Evolutionary conservation across 2,113 vertebrate genomes (phyloP), one percentile per base, ranked within the genome.

Genomic region (Pampusana beccarii): DNA sequence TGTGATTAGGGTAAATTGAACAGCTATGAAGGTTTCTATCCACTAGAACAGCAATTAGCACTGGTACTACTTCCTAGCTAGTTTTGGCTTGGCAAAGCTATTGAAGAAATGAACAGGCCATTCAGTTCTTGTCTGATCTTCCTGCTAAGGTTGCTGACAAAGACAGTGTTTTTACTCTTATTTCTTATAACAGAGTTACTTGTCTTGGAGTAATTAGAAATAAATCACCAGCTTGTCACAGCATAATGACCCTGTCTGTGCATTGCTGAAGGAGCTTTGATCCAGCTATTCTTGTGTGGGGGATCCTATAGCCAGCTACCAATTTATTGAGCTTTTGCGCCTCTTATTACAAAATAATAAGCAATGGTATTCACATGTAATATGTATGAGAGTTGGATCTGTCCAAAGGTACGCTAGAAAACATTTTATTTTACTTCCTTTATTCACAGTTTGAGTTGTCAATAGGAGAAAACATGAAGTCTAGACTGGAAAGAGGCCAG

Each of bases 401-500:
- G 33, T 82, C 61, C n/a, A 12, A 33, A 72, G 33, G 40, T 48
- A 58, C 10, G 1, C 13, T 7, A 50, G 78, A 19, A 87, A 91
- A 57, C 1, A 4, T 7, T 69, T 48, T 40, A 19, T 65, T 90
- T 74, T 33, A 17, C 20, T 79, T 66, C 18, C 38, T 62, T 86
- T 78, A 36, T 88, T 96, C 73, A 34, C 67, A 80, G 70, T 93
- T 93, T 90, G 75, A 31, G 28, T 67, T 72, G 66, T 69, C 29
- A 46, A 36, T 81, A 78, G 89, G 62, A 92, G 73, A 86, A 85
- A 95, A 93, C 86, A 42, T 31, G 61, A 93, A 88, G 70, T 2
- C n/a, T 36, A n/a, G 78, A 19, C 93, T 98, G 97, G 98, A 97
- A 92, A 85, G 67, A 89, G 61, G 93, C 97, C 97, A 97, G 90